phyloP scores from a whole-genome alignment of 2,888 invertebrate species.

The Frankliniella intonsa region DNA sequence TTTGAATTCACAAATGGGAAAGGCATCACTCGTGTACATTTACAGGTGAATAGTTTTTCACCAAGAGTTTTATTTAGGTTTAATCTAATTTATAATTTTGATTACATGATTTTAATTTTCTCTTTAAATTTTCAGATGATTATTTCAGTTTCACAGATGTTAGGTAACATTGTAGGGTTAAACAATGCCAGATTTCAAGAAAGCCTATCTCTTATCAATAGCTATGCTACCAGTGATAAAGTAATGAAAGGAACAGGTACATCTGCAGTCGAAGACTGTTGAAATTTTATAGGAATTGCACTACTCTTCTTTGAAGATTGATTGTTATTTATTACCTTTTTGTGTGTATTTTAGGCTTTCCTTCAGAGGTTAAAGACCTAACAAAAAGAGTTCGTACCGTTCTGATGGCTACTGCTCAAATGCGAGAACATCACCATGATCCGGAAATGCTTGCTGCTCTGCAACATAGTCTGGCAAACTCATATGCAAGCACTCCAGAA shows the following conservation, averaged over 20 bases:
- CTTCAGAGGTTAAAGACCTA: slow-evolving; percentile 86
- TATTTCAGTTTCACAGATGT: slow-evolving; percentile 89
- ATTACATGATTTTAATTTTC: slow-evolving; percentile 28
- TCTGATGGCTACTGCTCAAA: slow-evolving; percentile 88
- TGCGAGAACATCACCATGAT: slow-evolving; percentile 85
- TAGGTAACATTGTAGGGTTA: slow-evolving; percentile 83
- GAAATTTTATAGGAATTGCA: slow-evolving; percentile 28
- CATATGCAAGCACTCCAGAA: slow-evolving; percentile 91
- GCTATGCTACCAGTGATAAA: slow-evolving; percentile 87
- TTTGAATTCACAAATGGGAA: slow-evolving; percentile 82
- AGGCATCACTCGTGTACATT: slow-evolving; percentile 80
- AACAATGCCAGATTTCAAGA: slow-evolving; percentile 95
- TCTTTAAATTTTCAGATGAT: slow-evolving; percentile 62
- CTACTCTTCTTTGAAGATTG: slow-evolving; percentile 28
- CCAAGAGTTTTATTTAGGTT: slow-evolving; percentile 27
- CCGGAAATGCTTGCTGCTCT: slow-evolving; percentile 87
- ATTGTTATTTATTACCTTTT: slow-evolving; percentile 29
- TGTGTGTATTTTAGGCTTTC: slow-evolving; percentile 57
- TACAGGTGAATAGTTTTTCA: slow-evolving; percentile 58
- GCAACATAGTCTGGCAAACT: slow-evolving; percentile 87
- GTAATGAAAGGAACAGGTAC: slow-evolving; percentile 87
- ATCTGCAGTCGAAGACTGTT: no score
- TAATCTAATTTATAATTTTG: slow-evolving; percentile 12
- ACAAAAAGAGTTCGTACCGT: slow-evolving; percentile 91
- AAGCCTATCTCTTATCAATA: slow-evolving; percentile 85